phyloP scores from a whole-genome alignment of 2,888 invertebrate genomes.

The Ditula angustiorana region DNA sequence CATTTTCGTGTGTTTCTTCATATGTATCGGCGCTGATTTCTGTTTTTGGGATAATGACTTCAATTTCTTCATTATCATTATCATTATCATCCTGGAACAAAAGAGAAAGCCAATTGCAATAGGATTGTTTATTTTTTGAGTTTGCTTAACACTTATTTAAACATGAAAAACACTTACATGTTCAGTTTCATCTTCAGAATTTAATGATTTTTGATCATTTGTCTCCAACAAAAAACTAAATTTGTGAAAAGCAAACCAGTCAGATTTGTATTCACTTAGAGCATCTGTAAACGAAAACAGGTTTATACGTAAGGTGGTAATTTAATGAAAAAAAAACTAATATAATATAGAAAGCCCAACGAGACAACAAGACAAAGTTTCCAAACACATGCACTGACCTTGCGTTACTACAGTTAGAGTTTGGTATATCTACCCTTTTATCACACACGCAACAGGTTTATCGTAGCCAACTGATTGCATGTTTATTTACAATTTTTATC shows the following conservation, averaged over 20 bases:
- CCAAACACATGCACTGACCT: no score
- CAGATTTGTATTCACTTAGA: background rate
- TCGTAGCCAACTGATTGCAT: no score
- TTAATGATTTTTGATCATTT: background rate
- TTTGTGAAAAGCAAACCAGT: slow-evolving; percentile 33
- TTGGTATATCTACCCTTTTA: no score
- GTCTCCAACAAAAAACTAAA: slow-evolving; percentile 24
- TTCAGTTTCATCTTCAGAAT: slow-evolving; percentile 1
- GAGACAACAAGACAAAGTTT: background rate
- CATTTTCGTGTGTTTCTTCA: background rate
- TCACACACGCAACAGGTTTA: no score
- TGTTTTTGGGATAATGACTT: slow-evolving; percentile 4
- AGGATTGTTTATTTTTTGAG: background rate
- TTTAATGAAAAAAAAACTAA: background rate
- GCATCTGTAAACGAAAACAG: slow-evolving; percentile 18
- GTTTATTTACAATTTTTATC: no score
- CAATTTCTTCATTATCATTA: background rate
- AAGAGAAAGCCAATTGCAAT: background rate
- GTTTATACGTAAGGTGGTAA: no score
- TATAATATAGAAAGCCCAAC: background rate
- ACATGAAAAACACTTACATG: background rate
- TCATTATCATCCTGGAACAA: background rate
- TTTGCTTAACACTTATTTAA: background rate
- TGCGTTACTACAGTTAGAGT: no score
- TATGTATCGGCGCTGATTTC: background rate